phyloP scores from a whole-genome alignment of 2,113 vertebrate species.

The Sterna hirundo region DNA sequence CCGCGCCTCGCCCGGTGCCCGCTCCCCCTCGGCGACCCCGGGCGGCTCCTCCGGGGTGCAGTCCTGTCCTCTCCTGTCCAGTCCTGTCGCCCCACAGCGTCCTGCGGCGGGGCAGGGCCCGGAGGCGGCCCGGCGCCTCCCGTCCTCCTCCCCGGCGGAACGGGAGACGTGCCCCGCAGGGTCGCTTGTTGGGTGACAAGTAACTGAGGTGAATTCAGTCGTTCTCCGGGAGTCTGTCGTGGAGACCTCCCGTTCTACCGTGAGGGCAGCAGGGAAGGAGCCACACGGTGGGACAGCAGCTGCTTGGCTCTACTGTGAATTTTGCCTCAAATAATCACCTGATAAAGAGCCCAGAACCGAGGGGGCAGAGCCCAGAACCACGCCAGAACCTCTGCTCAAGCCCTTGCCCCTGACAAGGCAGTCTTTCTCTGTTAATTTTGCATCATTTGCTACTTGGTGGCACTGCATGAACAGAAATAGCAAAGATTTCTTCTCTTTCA shows the following conservation, averaged over 20 bases:
- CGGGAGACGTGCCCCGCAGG: accelerated
- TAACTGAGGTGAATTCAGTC: background rate
- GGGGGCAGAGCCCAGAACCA: background rate
- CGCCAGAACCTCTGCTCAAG: background rate
- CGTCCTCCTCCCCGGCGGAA: background rate
- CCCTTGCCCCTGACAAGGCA: background rate
- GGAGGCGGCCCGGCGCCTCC: background rate
- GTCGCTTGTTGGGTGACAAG: background rate
- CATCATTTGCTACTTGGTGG: background rate
- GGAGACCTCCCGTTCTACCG: background rate
- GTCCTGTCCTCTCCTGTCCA: too few species aligned
- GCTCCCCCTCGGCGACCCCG: background rate
- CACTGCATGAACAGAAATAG: background rate
- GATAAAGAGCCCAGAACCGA: background rate
- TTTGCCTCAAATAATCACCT: background rate
- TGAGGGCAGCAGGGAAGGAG: background rate
- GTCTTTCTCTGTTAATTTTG: background rate
- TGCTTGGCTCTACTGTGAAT: background rate
- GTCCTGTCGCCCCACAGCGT: background rate
- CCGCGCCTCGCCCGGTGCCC: too few species aligned
- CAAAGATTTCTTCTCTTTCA: background rate
- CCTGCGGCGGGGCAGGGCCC: background rate
- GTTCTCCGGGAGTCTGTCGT: background rate
- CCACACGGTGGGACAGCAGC: background rate
- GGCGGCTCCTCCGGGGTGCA: too few species aligned